These are phyloP conservation scores for Mesoclemmys tuberculata DNA, from an alignment of 2,113 vertebrate species.

Conservation along the genomic window DNA sequence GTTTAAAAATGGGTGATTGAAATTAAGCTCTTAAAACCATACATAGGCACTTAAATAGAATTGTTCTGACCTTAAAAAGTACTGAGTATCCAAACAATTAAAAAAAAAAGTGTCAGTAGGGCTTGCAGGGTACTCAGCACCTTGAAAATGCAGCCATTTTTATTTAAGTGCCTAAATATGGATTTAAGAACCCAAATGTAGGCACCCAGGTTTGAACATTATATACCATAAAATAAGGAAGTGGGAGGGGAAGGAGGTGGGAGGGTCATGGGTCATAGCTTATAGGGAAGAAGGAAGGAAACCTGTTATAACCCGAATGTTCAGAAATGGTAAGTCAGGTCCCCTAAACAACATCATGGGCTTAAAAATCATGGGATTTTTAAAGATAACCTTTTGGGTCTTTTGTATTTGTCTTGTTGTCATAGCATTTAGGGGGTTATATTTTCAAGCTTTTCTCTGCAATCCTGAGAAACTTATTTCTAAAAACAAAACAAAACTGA, in stretches of 20 bases:
- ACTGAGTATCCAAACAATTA: neutral
- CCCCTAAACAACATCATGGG: neutral
- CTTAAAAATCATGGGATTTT: neutral
- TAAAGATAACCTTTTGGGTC: neutral
- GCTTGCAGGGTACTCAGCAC: neutral
- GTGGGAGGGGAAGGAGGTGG: slow-evolving; percentile 25
- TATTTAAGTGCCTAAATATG: neutral
- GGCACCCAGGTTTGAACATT: neutral
- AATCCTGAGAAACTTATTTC: neutral
- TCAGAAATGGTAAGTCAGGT: neutral
- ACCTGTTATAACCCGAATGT: neutral
- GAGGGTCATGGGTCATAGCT: neutral
- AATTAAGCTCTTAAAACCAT: neutral
- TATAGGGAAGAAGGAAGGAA: neutral
- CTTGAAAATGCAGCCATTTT: neutral
- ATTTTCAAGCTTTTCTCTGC: neutral
- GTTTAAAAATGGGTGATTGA: neutral
- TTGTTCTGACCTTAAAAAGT: neutral
- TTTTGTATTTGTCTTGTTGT: neutral
- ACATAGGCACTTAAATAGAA: neutral
- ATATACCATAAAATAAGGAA: slow-evolving; percentile 14
- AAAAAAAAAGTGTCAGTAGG: neutral
- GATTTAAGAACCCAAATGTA: neutral
- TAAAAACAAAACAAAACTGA: neutral
- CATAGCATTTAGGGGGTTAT: neutral